Conservation (phyloP, 2,888 invertebrate genomes). For the Sesia apiformis region DNA sequence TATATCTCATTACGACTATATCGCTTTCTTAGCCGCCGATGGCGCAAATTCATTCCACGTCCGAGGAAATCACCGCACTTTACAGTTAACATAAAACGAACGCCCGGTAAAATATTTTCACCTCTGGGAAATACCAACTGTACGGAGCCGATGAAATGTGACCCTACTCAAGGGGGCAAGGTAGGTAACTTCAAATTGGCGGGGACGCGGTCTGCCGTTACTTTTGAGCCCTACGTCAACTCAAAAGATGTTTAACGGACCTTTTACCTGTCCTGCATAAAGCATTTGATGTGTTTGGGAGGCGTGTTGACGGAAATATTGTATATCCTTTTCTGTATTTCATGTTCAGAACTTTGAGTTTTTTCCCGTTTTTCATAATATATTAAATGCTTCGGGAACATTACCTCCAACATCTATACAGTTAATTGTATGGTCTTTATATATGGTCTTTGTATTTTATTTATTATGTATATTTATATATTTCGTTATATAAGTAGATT, state of each 20-base stretch:
- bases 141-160: constrained; percentile 22
- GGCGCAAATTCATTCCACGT: not conserved
- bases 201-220: constrained; percentile 11
- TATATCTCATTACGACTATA: too few species aligned
- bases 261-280: constrained; percentile 13
- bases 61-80: not conserved
- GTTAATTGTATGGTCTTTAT: too few species aligned
- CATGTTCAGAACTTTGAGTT: not conserved
- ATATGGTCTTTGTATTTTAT: too few species aligned
- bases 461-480: too few species aligned
- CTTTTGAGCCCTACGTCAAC: constrained; percentile 19
- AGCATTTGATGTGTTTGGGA: constrained; percentile 12
- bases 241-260: constrained; percentile 19
- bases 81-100: constrained; percentile 5
- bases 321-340: constrained; percentile 15
- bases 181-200: constrained; percentile 27
- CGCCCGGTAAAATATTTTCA: constrained; percentile 19
- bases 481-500: too few species aligned
- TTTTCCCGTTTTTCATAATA: not conserved
- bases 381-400: too few species aligned
- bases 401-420: too few species aligned
- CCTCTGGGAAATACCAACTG: constrained; percentile 22
- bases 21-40: not conserved
- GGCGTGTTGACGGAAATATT: constrained; percentile 31
- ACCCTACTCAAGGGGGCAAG: constrained; percentile 24